These are phyloP conservation scores for Thalpophila matura DNA, from an alignment of 2,888 invertebrate genomes.

Conservation along the genomic window DNA sequence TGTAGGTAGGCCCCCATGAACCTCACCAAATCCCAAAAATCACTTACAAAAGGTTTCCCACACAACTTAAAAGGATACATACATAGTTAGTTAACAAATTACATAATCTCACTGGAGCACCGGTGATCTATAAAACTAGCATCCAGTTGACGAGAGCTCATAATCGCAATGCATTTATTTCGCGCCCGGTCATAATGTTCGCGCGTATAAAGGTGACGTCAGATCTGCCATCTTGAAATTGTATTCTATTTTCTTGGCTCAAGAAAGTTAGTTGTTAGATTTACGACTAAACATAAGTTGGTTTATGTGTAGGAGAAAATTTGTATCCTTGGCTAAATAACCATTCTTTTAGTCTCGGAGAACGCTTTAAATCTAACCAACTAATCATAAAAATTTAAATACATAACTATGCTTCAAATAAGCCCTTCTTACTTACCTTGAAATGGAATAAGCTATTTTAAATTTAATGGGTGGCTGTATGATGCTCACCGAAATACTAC, in stretches of 20 bases:
- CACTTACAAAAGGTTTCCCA: background rate
- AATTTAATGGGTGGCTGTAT: too few species aligned
- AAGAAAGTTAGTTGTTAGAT: background rate
- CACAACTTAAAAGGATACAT: background rate
- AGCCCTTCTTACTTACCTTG: too few species aligned
- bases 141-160: conserved; percentile 51
- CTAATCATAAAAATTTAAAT: too few species aligned
- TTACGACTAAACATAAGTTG: background rate
- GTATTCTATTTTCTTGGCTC: conserved; percentile 5
- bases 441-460: too few species aligned
- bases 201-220: conserved; percentile 25
- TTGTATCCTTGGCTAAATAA: too few species aligned
- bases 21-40: background rate
- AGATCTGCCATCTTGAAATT: conserved; percentile 9
- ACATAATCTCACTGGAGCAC: conserved; percentile 39
- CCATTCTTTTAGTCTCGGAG: too few species aligned
- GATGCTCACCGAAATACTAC: too few species aligned
- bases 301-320: background rate
- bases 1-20: background rate
- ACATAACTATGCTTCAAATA: too few species aligned
- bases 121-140: conserved; percentile 55
- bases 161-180: conserved; percentile 65
- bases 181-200: conserved; percentile 45
- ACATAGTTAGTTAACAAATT: conserved; percentile 31
- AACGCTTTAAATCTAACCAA: too few species aligned